phyloP scores from a whole-genome alignment of 2,113 vertebrate species.

The Daubentonia madagascariensis region DNA sequence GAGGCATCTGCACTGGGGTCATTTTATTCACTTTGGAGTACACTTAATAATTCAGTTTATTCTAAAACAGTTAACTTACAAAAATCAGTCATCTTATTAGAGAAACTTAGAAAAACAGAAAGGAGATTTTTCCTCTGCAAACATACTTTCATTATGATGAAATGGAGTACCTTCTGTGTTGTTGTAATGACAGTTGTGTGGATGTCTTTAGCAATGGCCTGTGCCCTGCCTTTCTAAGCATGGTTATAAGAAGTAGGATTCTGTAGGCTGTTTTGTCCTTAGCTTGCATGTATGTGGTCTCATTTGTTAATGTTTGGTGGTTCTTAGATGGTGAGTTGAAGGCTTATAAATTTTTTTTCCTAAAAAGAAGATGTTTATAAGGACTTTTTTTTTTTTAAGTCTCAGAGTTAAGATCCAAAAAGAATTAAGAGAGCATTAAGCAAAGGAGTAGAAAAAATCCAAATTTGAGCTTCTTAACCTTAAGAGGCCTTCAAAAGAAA shows the following conservation, averaged over 20 bases:
- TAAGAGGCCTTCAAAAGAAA: conserved; percentile 3
- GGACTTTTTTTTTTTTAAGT: conserved; percentile 2
- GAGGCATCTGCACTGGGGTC: conserved; percentile 18
- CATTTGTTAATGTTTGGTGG: conserved; percentile 58
- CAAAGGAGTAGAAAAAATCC: neutral
- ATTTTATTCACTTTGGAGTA: conserved; percentile 38
- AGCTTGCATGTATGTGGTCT: conserved; percentile 15
- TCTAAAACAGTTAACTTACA: conserved; percentile 29
- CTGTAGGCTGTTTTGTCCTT: conserved; percentile 52
- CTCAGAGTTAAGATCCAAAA: conserved; percentile 21
- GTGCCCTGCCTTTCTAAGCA: conserved; percentile 53
- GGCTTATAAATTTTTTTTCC: conserved; percentile 57
- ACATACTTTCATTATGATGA: conserved; percentile 37
- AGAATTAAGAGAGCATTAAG: conserved; percentile 20
- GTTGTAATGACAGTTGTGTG: neutral
- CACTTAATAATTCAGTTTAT: conserved; percentile 59
- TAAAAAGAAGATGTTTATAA: conserved; percentile 67
- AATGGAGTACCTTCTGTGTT: neutral
- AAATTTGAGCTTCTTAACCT: conserved; percentile 58
- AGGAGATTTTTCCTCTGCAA: neutral
- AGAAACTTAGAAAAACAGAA: conserved; percentile 30
- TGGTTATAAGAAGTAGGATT: conserved; percentile 55
- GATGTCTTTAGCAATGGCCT: neutral
- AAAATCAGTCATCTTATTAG: conserved; percentile 28
- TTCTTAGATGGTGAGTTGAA: conserved; percentile 41